Evolutionary conservation across 2,888 invertebrate genomes (phyloP), one percentile per base, ranked within the genome.

Genomic region (Leptinotarsa juncta): DNA sequence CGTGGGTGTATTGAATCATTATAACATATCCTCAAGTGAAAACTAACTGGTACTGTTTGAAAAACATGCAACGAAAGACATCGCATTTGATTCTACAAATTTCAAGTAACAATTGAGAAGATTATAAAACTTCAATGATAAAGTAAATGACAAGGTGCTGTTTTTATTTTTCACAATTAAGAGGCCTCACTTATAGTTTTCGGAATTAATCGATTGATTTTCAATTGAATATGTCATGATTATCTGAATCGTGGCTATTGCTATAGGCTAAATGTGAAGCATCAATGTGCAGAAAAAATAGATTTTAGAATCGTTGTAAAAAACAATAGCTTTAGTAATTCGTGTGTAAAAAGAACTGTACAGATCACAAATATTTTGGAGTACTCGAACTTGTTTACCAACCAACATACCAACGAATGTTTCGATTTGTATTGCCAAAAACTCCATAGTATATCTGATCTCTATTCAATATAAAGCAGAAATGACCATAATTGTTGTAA

Each of bases 301-400:
- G 78, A 73, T 70, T 70, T 75, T 78, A 79, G 78, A 75, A 76
- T 80, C 79, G 80, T 80, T 79, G 80, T 80, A 77, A 77, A 78
- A 71, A 78, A 73, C 65, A 72, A 76, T 79, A 79, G 79, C 79
- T 79, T 78, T 79, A 79, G 79, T 77, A 42, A 71, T 67, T 67
- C 72, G 72, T 75, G 77, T 77, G 73, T 73, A 70, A 73, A 69
- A 62, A 60, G 42, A 62, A 16, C 55, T 60, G 57, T 51, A 50
- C 68, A 71, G 77, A 74, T 77, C 71, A 74, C 69, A 70, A 65
- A 74, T 74, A 77, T 67, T 72, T 70, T 73, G 77, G 74, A 73
- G 74, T 66, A n/a, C 48, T 70, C 32, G 42, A 50, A 49, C 57
- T 62, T 49, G 20, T 12, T 50, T 42, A 53, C 49, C 20, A 20